Evolutionary conservation across 64 coral and sea anemone genomes (phyloP).

Genomic region (Montipora capricornis): DNA sequence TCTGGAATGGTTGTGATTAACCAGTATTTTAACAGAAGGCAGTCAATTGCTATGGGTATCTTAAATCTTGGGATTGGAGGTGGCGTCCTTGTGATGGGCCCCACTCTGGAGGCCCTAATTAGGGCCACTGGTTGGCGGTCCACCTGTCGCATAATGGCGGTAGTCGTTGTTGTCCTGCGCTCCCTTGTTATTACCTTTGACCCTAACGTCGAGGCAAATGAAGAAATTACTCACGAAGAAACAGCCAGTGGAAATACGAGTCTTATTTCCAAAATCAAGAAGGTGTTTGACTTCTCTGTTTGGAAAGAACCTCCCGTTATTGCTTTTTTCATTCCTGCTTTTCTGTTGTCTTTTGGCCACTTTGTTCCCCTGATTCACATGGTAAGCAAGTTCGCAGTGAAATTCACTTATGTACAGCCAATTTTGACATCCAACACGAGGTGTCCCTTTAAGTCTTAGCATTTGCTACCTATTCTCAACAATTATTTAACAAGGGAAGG

Average conservation of each 20-base stretch:
- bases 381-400: constrained; percentile 33
- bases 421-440: no score
- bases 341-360: constrained; percentile 52
- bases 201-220: constrained; percentile 14
- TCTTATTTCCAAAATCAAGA: constrained; percentile 2
- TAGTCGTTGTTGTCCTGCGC: not conserved
- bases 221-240: not conserved
- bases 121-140: not conserved
- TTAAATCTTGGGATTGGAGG: constrained; percentile 35
- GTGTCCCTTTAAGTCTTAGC: no score
- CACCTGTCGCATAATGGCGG: constrained; percentile 20
- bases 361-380: constrained; percentile 79
- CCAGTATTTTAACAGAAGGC: constrained; percentile 31
- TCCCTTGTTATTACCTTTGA: not conserved
- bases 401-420: no score
- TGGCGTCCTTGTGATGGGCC: constrained; percentile 12
- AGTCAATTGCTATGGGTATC: constrained; percentile 32
- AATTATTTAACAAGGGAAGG: no score
- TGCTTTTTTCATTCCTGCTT: constrained; percentile 7
- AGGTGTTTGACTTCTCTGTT: constrained; percentile 45
- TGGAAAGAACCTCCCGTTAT: constrained; percentile 38
- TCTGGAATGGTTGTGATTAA: constrained; percentile 17
- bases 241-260: not conserved
- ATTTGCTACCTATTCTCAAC: no score
- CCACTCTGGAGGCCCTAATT: constrained; percentile 4